Evolutionary conservation across 2,888 invertebrate species (phyloP).

Genomic region (Oxytorus armatus): DNA sequence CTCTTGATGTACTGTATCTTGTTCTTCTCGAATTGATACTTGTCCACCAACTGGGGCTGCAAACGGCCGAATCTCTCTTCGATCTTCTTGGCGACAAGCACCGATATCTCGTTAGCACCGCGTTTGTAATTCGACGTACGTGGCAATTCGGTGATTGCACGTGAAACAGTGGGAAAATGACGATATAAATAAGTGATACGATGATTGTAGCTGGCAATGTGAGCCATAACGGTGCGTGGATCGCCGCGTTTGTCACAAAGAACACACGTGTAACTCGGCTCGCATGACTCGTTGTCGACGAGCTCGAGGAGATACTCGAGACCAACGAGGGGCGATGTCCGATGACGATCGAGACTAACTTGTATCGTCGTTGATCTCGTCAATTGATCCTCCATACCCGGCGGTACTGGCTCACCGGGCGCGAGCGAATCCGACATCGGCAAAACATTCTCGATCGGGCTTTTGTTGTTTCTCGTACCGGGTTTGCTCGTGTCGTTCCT

Average conservation of each 20-base stretch:
- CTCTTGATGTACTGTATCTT: slow-evolving; percentile 87
- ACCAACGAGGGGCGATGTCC: slow-evolving; percentile 87
- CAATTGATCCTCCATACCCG: slow-evolving; percentile 89
- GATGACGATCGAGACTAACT: slow-evolving; percentile 86
- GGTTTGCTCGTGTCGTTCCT: slow-evolving; percentile 77
- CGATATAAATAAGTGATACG: slow-evolving; percentile 89
- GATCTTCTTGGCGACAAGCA: slow-evolving; percentile 88
- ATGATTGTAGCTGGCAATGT: slow-evolving; percentile 92
- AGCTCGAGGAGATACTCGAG: slow-evolving; percentile 92
- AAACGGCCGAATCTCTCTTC: slow-evolving; percentile 91
- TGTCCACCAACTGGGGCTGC: slow-evolving; percentile 88
- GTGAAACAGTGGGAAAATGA: slow-evolving; percentile 87
- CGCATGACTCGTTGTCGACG: slow-evolving; percentile 88
- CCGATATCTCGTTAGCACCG: slow-evolving; percentile 83
- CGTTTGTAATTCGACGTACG: slow-evolving; percentile 86
- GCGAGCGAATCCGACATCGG: slow-evolving; percentile 82
- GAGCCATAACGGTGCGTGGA: slow-evolving; percentile 91
- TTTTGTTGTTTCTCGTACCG: slow-evolving; percentile 67
- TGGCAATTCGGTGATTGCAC: slow-evolving; percentile 87
- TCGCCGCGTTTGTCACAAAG: slow-evolving; percentile 93
- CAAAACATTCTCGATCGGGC: slow-evolving; percentile 39
- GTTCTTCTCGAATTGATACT: slow-evolving; percentile 89
- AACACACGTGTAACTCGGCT: slow-evolving; percentile 91
- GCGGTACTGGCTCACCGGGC: slow-evolving; percentile 89
- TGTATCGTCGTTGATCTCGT: slow-evolving; percentile 85